Evolutionary conservation across 2,797 vertebrate species (phyloP).

Genomic region (Hydrolagus colliei): DNA sequence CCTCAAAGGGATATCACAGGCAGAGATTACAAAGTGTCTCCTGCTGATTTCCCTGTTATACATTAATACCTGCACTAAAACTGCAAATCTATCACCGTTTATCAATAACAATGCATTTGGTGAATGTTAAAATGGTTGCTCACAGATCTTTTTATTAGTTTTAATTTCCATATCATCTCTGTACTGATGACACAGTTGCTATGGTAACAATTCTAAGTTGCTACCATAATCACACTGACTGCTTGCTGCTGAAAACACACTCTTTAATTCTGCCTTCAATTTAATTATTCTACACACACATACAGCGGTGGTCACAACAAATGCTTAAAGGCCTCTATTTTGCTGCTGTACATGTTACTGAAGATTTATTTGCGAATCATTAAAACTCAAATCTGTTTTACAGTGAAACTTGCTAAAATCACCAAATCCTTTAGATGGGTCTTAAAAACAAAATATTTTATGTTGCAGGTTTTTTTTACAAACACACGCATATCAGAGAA

Average conservation of each 20-base stretch:
- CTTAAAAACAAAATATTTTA: not conserved
- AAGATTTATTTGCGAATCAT: not conserved
- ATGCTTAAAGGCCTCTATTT: not conserved
- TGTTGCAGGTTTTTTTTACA: not conserved
- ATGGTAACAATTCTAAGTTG: constrained; percentile 8
- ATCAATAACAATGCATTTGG: not conserved
- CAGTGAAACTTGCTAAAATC: not conserved
- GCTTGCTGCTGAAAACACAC: not conserved
- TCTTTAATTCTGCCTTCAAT: not conserved
- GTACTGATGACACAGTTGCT: not conserved
- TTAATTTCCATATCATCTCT: not conserved
- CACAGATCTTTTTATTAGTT: not conserved
- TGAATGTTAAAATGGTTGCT: not conserved
- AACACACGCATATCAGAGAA: not conserved
- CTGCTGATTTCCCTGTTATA: not conserved
- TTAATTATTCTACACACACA: not conserved
- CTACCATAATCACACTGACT: not conserved
- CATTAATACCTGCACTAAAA: not conserved
- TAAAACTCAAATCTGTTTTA: not conserved
- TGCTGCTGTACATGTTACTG: not conserved
- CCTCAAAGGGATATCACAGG: not conserved
- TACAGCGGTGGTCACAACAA: not conserved
- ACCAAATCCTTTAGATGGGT: not conserved
- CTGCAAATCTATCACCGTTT: not conserved
- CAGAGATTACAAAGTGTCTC: not conserved